These are phyloP conservation scores for Noctua fimbriata DNA, from an alignment of 2,888 invertebrate species.

Conservation along the genomic window DNA sequence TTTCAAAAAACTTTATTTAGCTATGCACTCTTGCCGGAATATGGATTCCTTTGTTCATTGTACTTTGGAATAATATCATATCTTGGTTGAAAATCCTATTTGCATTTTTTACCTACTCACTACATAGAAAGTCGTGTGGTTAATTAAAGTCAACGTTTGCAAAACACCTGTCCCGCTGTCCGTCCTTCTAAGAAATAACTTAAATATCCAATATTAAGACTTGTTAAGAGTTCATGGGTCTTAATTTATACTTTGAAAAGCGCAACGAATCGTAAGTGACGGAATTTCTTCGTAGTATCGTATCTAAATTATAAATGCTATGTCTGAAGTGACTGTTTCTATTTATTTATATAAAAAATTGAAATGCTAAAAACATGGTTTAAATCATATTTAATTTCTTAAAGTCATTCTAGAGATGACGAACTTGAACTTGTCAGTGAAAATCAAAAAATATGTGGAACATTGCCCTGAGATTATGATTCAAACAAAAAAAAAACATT, in stretches of 20 bases:
- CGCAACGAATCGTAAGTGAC: conserved; percentile 63
- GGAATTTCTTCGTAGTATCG: conserved; percentile 50
- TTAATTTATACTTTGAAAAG: conserved; percentile 59
- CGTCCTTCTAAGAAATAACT: conserved; percentile 18
- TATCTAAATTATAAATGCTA: conserved; percentile 48
- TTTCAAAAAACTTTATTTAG: neutral
- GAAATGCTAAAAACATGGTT: conserved; percentile 3
- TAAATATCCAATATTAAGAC: conserved; percentile 40
- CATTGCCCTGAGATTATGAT: no score
- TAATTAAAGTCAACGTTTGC: conserved; percentile 32
- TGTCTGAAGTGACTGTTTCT: conserved; percentile 33
- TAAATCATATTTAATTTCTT: neutral
- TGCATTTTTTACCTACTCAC: neutral
- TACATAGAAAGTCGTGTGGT: conserved; percentile 25
- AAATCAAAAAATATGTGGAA: neutral
- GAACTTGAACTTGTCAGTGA: neutral
- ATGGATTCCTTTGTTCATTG: neutral
- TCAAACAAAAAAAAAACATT: no score
- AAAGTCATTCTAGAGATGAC: neutral
- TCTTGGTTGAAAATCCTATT: no score
- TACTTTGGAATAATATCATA: neutral
- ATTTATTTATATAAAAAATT: neutral
- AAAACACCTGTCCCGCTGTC: conserved; percentile 30
- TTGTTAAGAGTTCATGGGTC: conserved; percentile 47
- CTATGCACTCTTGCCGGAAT: neutral